Evolutionary conservation across 2,888 invertebrate species (phyloP), one percentile per base, ranked within the genome.

Genomic region (Temnothorax rugatulus): DNA sequence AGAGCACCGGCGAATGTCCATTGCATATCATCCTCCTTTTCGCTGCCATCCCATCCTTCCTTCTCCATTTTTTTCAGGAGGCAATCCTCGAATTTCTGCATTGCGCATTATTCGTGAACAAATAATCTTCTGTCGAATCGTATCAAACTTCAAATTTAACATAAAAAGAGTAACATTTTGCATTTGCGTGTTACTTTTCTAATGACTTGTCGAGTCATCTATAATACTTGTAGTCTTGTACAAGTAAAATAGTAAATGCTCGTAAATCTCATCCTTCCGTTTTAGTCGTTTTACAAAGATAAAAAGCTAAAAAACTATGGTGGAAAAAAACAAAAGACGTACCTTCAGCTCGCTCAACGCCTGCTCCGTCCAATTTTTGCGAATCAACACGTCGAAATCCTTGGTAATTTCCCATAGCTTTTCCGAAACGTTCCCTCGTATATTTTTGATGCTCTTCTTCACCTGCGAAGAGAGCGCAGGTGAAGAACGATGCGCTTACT

Each of bases 1-100:
- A 99, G 96, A 0, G 99, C 98, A 18, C 99, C 99, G 34, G 97
- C 97, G 95, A 97, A 97, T 66, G 98, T 98, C 98, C 98, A 98
- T 94, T 98, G 98, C 7, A 95, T 95, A 83, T 95, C 95, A 13
- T 95, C 94, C 69, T 95, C 94, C 91, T 96, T 96, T 94, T 97
- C 97, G 92, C 96, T 97, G 75, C 98, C 98, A 93, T 98, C 98
- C 98, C 98, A 98, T 5, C 99, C 99, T 84, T 97, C 97, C 84
- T 97, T 97, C 93, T 97, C 98, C 96, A 99, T 98, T 90, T 98
- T 98, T 87, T 96, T 96, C 82, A 98, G 95, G 84, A 99, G 96
- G 61, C 97, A 96, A 75, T 95, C 95, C 93, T 98, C 98, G 91
- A 97, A 97, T 47, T 95, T 92, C 95, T 95, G 83, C 5, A 84